These are phyloP conservation scores for Drosophila emarginata DNA, from an alignment of 2,888 invertebrate species.

Conservation along the genomic window DNA sequence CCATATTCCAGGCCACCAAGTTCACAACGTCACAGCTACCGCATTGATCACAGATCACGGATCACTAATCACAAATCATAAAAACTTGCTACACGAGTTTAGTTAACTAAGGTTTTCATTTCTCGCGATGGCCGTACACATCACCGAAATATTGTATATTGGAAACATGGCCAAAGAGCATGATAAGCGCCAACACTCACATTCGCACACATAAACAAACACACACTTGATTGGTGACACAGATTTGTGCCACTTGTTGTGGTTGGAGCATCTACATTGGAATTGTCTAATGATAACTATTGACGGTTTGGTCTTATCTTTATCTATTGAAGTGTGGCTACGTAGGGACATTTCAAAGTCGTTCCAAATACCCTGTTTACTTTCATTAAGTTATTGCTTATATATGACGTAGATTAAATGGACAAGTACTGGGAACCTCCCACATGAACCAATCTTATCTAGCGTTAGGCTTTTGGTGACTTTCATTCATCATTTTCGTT, in stretches of 20 bases:
- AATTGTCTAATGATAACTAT: slow-evolving; percentile 10
- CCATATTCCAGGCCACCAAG: slow-evolving; percentile 14
- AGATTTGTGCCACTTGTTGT: not conserved
- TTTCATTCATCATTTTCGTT: slow-evolving; percentile 14
- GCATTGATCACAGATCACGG: not conserved
- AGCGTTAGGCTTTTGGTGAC: not conserved
- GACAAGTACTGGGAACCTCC: not conserved
- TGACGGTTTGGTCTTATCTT: slow-evolving; percentile 20
- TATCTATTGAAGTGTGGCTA: slow-evolving; percentile 26
- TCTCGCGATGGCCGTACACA: not conserved
- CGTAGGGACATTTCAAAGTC: slow-evolving; percentile 45
- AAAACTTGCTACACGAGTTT: slow-evolving; percentile 19
- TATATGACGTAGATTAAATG: not conserved
- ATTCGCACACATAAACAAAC: too few relatives aligned
- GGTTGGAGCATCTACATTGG: not conserved
- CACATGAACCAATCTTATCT: not conserved
- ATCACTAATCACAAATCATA: slow-evolving; percentile 11
- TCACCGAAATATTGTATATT: not conserved
- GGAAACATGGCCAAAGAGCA: slow-evolving; percentile 2
- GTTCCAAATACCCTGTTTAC: slow-evolving; percentile 12
- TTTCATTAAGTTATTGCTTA: too few relatives aligned
- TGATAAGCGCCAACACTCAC: not conserved
- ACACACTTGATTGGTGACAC: slow-evolving; percentile 1
- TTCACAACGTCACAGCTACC: not conserved
- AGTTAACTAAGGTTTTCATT: not conserved